Evolutionary conservation across 2,888 invertebrate species (phyloP).

Genomic region (Eupithecia pulchellata): DNA sequence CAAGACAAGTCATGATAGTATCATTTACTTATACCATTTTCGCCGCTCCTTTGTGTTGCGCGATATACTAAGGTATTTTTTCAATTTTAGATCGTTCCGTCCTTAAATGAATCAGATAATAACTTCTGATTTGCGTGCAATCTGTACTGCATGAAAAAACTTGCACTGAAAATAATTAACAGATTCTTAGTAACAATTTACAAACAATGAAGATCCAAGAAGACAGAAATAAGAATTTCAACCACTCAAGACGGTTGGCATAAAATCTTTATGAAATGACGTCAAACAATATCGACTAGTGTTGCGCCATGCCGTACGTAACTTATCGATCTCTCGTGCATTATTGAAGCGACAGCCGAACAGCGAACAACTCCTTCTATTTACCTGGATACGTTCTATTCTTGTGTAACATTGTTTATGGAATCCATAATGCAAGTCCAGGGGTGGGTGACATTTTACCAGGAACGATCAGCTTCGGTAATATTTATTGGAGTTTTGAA

Average conservation of each 20-base stretch:
- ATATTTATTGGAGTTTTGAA: slow-evolving; percentile 39
- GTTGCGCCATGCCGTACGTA: slow-evolving; percentile 58
- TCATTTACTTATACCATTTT: too few species aligned
- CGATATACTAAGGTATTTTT: too few species aligned
- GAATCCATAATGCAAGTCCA: slow-evolving; percentile 71
- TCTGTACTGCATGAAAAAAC: not conserved
- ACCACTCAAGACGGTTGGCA: not conserved
- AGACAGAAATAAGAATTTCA: not conserved
- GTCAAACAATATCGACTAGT: slow-evolving; percentile 59
- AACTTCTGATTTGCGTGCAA: not conserved
- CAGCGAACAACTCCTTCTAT: slow-evolving; percentile 13
- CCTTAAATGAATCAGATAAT: too few species aligned
- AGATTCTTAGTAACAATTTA: slow-evolving; percentile 9
- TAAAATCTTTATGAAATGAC: slow-evolving; percentile 38
- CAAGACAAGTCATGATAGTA: too few species aligned
- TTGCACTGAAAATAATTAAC: slow-evolving; percentile 1
- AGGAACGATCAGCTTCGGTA: slow-evolving; percentile 55
- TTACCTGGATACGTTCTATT: slow-evolving; percentile 65
- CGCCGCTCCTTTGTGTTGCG: too few species aligned
- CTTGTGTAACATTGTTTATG: slow-evolving; percentile 77
- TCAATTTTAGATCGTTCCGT: too few species aligned
- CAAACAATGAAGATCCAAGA: slow-evolving; percentile 1
- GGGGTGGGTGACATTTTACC: slow-evolving; percentile 67
- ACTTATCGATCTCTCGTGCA: slow-evolving; percentile 77
- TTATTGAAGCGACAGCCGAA: slow-evolving; percentile 63